Percentiles rank a stretch among this genome's conserved stretches.
Conservation (phyloP, 2,113 vertebrate species). For the Fregata magnificens region DNA sequence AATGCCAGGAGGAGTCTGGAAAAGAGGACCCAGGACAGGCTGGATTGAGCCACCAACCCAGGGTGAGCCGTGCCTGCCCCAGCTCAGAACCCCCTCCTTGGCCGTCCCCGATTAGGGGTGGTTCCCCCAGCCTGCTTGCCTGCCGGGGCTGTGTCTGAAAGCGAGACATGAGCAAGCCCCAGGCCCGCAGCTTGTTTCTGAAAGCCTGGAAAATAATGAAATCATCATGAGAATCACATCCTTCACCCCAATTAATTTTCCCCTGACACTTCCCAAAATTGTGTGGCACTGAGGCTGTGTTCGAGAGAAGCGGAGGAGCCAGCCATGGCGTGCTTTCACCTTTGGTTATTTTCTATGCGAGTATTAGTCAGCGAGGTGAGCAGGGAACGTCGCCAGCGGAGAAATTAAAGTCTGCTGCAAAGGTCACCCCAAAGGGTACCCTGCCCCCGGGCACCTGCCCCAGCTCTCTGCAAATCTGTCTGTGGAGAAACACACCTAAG, state of each 20-base stretch:
- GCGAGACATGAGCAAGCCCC: background rate
- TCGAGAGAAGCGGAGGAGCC: background rate
- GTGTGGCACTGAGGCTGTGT: rapidly evolving
- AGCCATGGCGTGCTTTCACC: background rate
- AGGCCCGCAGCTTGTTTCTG: background rate
- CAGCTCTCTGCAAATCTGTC: background rate
- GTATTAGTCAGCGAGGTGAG: background rate
- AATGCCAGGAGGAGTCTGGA: background rate
- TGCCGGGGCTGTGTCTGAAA: background rate
- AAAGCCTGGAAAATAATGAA: background rate
- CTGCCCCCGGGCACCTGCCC: background rate
- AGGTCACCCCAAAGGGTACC: background rate
- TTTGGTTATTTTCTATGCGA: background rate
- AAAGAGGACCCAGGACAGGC: background rate
- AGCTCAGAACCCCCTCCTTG: background rate
- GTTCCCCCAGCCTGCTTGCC: rapidly evolving
- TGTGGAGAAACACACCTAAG: background rate
- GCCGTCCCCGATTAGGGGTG: background rate
- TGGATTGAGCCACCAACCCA: background rate
- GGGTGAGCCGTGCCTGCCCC: background rate
- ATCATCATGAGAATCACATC: background rate
- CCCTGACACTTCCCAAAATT: background rate
- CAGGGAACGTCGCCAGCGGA: rapidly evolving
- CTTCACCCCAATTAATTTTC: background rate
- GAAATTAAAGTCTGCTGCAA: background rate